A percentile compares a stretch with the other conserved stretches of the same genome.
phyloP scores from a whole-genome alignment of 2,113 vertebrate species.

The Vulpes vulpes region DNA sequence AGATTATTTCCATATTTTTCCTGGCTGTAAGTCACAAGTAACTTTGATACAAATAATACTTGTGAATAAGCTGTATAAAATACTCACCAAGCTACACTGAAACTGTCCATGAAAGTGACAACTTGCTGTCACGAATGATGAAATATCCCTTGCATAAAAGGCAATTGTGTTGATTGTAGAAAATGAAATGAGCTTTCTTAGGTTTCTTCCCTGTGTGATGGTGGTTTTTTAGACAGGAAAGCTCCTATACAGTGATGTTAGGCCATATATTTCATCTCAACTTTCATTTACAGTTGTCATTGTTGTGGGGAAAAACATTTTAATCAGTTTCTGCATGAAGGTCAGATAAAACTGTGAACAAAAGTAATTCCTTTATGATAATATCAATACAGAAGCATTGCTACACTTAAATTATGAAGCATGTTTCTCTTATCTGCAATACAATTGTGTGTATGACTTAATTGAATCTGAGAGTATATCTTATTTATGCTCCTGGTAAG shows the following conservation, averaged over 20 bases:
- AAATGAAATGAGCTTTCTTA: conserved; percentile 66
- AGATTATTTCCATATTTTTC: conserved; percentile 41
- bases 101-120: conserved; percentile 70
- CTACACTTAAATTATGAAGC: conserved; percentile 75
- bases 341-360: conserved; percentile 81
- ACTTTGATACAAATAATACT: conserved; percentile 52
- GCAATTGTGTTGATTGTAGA: conserved; percentile 66
- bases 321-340: conserved; percentile 80
- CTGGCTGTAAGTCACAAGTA: conserved; percentile 45
- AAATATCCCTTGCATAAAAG: conserved; percentile 70
- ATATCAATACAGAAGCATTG: conserved; percentile 78
- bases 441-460: conserved; percentile 64
- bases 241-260: conserved; percentile 27
- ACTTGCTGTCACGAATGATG: conserved; percentile 68
- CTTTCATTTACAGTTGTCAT: conserved; percentile 78
- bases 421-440: conserved; percentile 74
- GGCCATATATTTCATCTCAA: conserved; percentile 75
- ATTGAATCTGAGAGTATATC: conserved; percentile 67
- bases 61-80: conserved; percentile 67
- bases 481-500: conserved; percentile 68
- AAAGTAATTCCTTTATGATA: conserved; percentile 83
- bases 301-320: conserved; percentile 69
- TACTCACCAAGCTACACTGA: conserved; percentile 15
- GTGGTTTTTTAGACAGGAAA: conserved; percentile 48
- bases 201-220: conserved; percentile 43